Percentiles rank a stretch among this genome's conserved stretches.
Evolutionary conservation across 2,888 invertebrate species (phyloP).

Genomic region (Acleris holmiana): DNA sequence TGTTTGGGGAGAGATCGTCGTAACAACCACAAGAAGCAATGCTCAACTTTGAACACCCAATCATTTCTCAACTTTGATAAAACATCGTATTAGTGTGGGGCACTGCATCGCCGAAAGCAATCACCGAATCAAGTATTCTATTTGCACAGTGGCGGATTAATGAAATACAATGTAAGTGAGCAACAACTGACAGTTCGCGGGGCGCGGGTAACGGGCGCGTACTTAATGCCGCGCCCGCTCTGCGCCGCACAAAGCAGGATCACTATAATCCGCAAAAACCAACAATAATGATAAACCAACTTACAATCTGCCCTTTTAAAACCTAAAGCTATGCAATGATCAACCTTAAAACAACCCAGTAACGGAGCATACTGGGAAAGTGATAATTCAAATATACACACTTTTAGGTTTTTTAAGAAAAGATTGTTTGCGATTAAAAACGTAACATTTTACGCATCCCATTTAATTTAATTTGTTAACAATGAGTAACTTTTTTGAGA

Average conservation of each 20-base stretch:
- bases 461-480: conserved; percentile 78
- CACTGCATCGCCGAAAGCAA: conserved; percentile 13
- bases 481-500: conserved; percentile 62
- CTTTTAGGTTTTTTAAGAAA: conserved; percentile 38
- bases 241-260: conserved; percentile 56
- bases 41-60: not conserved
- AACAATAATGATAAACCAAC: conserved; percentile 51
- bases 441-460: conserved; percentile 58
- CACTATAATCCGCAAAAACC: conserved; percentile 78
- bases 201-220: conserved; percentile 73
- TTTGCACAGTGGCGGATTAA: conserved; percentile 32
- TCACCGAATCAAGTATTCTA: conserved; percentile 12
- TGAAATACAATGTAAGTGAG: conserved; percentile 63
- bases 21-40: no score
- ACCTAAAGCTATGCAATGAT: conserved; percentile 23
- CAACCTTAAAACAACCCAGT: not conserved
- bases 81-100: conserved; percentile 1
- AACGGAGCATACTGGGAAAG: not conserved
- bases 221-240: conserved; percentile 70
- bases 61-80: not conserved
- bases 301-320: conserved; percentile 36
- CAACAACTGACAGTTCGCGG: conserved; percentile 67
- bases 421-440: conserved; percentile 46
- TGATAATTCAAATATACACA: conserved; percentile 11
- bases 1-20: no score